These are phyloP conservation scores for Drosophila bocki DNA, from an alignment of 1,140 invertebrate species.

Conservation along the genomic window DNA sequence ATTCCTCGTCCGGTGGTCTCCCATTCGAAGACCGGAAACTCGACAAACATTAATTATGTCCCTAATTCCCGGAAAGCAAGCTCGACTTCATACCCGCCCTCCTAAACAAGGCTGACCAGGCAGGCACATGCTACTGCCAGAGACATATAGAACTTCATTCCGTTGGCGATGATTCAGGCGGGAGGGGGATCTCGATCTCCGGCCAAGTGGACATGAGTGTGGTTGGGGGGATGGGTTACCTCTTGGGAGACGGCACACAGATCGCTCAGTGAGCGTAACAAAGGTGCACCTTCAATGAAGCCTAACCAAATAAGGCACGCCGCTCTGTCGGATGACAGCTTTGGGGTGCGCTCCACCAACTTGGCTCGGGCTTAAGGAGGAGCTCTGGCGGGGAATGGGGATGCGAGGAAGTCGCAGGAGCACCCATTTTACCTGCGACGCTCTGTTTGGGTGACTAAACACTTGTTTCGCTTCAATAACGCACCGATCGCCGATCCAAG, in stretches of 20 bases:
- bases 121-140: slow-evolving; percentile 55
- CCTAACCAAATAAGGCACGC: slow-evolving; percentile 83
- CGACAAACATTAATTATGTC: slow-evolving; percentile 62
- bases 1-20: slow-evolving; percentile 4
- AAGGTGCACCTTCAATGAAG: slow-evolving; percentile 85
- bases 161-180: slow-evolving; percentile 56
- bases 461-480: slow-evolving; percentile 85
- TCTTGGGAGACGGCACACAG: slow-evolving; percentile 48
- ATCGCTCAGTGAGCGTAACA: slow-evolving; percentile 84
- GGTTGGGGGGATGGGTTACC: slow-evolving; percentile 12
- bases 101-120: slow-evolving; percentile 23
- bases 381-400: not conserved
- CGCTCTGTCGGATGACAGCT: slow-evolving; percentile 62
- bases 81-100: not conserved
- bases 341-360: slow-evolving; percentile 73
- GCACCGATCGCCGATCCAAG: slow-evolving; percentile 63
- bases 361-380: slow-evolving; percentile 15
- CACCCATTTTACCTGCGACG: slow-evolving; percentile 77
- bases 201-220: slow-evolving; percentile 3
- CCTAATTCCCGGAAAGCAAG: slow-evolving; percentile 62
- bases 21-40: slow-evolving; percentile 49
- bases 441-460: slow-evolving; percentile 84
- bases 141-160: slow-evolving; percentile 42
- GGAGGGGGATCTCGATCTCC: not conserved
- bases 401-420: slow-evolving; percentile 28